phyloP scores from a whole-genome alignment of 1,140 invertebrate genomes.

The Plodia interpunctella region DNA sequence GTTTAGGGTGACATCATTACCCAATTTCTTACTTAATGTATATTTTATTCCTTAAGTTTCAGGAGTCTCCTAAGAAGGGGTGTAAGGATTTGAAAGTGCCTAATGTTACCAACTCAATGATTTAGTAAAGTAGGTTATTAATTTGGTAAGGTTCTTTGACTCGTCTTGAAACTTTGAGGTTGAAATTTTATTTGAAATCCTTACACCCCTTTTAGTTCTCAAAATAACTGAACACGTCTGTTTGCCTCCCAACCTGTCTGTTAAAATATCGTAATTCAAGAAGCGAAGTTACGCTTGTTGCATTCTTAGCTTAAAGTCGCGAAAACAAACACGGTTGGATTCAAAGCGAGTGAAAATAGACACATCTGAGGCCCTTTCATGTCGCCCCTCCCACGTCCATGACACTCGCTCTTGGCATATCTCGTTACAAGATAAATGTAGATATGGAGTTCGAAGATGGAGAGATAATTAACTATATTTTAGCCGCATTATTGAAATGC shows the following conservation, averaged over 20 bases:
- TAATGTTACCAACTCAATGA: too few species aligned
- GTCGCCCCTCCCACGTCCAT: constrained; percentile 42
- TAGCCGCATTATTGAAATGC: neutral
- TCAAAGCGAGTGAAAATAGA: constrained; percentile 67
- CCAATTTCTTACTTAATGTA: too few species aligned
- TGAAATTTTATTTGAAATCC: neutral
- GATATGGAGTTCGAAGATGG: constrained; percentile 1
- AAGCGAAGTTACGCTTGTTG: constrained; percentile 30
- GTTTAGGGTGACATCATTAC: too few species aligned
- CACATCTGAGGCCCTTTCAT: constrained; percentile 62
- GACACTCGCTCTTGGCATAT: constrained; percentile 30
- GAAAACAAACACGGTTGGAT: constrained; percentile 62
- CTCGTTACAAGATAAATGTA: constrained; percentile 13
- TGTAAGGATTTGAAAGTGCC: too few species aligned
- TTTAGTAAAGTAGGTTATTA: too few species aligned
- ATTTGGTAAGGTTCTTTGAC: too few species aligned
- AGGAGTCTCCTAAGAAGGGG: too few species aligned
- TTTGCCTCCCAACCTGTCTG: neutral
- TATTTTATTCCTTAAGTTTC: too few species aligned
- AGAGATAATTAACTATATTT: constrained; percentile 13
- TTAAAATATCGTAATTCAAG: constrained; percentile 9
- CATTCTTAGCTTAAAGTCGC: constrained; percentile 55
- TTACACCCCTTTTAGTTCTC: neutral
- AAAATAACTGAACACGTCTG: neutral
- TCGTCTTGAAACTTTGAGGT: too few species aligned